Evolutionary conservation across 2,797 vertebrate species (phyloP), one percentile per base, ranked within the genome.

Genomic region (Microctenopoma steveboyesi): DNA sequence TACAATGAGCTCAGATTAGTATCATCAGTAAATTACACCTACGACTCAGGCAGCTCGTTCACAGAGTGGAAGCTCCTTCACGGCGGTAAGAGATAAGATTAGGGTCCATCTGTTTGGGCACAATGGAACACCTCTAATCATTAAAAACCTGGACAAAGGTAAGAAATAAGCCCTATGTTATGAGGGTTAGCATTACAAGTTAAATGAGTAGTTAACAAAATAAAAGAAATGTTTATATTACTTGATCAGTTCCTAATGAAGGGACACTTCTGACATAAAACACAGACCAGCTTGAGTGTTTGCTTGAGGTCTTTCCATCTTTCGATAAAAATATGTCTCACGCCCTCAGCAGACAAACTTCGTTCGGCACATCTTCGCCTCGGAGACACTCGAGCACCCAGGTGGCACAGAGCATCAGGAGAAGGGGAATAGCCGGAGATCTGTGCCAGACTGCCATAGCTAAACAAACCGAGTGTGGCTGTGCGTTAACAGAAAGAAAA

Each of bases 1-100:
- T 63, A 90, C 83, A 91, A 89, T 87, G 85, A 89, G 86, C 78
- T 83, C 72, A 87, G 85, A 87, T 88, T 82, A 74, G 79, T 87
- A 91, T 92, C 87, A 88, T 86, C 83, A 82, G 82, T 81, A 83
- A 89, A 89, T 90, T 88, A 89, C 84, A 90, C 89, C 82, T 88
- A 82, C 61, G 45, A 74, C 81, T 81, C 74, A 46, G 74, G 64
- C 66, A 2, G 28, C 68, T 79, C 63, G 18, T 62, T 78, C 69
- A 39, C n/a, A 1, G 40, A 72, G 58, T 45, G 53, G 72, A 68
- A 37, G 69, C 82, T 74, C 51, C 68, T 75, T 79, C 69, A 64
- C 51, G 7, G 63, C 39, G 50, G 63, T 71, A 56, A 76, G 53
- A 59, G 76, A 87, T 87, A 72, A 81, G 30, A 65, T 25, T 35